Percentiles rank a stretch among this genome's conserved stretches.
Conservation (phyloP, 2,888 invertebrate genomes). For the Cerastis leucographa region DNA sequence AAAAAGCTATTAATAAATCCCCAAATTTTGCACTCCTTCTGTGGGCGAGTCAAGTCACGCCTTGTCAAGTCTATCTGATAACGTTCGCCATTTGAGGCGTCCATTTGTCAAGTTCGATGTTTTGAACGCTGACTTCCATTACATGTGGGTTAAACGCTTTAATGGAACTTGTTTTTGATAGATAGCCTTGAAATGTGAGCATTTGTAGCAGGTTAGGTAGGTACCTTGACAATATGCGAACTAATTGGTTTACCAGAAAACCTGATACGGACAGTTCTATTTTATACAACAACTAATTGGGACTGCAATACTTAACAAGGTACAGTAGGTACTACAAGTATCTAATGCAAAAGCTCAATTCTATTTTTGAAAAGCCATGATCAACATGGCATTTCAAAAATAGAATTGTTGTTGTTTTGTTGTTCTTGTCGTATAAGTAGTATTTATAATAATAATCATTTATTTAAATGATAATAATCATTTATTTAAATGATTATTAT, state of each 20-base stretch:
- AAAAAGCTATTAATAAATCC: background rate
- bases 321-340: too few species aligned
- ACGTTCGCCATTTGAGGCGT: constrained; percentile 64
- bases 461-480: too few species aligned
- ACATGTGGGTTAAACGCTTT: constrained; percentile 56
- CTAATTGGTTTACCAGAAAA: background rate
- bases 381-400: too few species aligned
- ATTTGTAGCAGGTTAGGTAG: constrained; percentile 9
- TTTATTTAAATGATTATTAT: too few species aligned
- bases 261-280: too few species aligned
- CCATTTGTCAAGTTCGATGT: constrained; percentile 76
- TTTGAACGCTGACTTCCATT: constrained; percentile 47
- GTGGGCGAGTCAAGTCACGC: constrained; percentile 56
- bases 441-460: too few species aligned
- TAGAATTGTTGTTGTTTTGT: too few species aligned
- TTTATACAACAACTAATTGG: background rate
- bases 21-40: constrained; percentile 14
- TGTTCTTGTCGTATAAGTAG: too few species aligned
- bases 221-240: constrained; percentile 6
- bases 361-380: background rate
- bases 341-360: background rate
- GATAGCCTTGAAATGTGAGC: constrained; percentile 42
- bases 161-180: constrained; percentile 48
- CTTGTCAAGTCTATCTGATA: constrained; percentile 65
- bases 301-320: background rate